Conservation (phyloP, 2,797 vertebrate genomes). For the Spinibarbus caldwelli region DNA sequence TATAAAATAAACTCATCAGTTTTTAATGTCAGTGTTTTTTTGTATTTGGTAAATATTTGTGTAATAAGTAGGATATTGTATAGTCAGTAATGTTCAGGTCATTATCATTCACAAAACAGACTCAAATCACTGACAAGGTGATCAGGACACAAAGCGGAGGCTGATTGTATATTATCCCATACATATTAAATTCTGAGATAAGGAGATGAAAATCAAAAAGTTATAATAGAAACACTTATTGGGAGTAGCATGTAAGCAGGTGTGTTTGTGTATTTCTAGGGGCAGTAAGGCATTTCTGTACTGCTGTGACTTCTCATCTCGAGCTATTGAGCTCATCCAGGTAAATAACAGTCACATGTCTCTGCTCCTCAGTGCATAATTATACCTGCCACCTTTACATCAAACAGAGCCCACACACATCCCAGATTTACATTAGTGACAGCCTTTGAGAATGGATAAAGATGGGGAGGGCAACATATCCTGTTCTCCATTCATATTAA, state of each 20-base stretch:
- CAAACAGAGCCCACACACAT: constrained; percentile 20
- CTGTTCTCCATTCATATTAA: constrained; percentile 45
- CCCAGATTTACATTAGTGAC: constrained; percentile 18
- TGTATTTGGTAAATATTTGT: neutral
- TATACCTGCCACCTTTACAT: constrained; percentile 14
- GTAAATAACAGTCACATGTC: constrained; percentile 69
- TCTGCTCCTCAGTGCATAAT: constrained; percentile 14
- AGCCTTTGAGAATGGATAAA: constrained; percentile 5
- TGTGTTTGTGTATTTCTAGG: constrained; percentile 59
- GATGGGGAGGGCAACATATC: constrained; percentile 14
- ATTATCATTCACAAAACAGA: neutral
- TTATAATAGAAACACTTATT: neutral
- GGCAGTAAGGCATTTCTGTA: constrained; percentile 82
- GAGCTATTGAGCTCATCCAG: constrained; percentile 88
- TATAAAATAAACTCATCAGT: too few relatives aligned
- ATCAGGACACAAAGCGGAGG: neutral
- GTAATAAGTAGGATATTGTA: neutral
- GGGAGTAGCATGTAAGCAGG: neutral
- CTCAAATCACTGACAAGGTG: too few relatives aligned
- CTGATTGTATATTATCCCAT: neutral
- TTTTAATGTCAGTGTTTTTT: too few relatives aligned
- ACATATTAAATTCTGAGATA: neutral
- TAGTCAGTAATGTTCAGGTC: neutral
- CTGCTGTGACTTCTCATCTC: constrained; percentile 91
- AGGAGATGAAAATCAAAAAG: neutral